Percentiles rank a stretch among this genome's conserved stretches.
These are phyloP conservation scores for Cheilinus undulatus DNA, from an alignment of 2,113 vertebrate species.

Conservation along the genomic window DNA sequence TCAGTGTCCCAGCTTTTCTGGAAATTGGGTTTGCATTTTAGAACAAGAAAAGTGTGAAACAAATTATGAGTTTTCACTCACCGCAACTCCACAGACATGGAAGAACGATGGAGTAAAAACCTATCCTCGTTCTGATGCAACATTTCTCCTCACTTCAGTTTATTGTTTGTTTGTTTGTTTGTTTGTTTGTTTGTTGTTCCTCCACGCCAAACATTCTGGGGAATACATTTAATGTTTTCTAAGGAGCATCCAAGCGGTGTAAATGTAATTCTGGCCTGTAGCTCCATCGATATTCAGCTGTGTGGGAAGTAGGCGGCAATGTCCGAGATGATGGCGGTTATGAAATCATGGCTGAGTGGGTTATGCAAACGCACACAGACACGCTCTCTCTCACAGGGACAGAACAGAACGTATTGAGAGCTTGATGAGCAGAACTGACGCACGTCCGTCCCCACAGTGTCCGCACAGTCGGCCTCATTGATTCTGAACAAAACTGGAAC, in stretches of 20 bases:
- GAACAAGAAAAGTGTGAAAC: neutral
- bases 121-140: neutral
- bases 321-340: constrained; percentile 56
- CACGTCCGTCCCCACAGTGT: constrained; percentile 29
- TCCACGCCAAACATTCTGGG: neutral
- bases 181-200: constrained; percentile 6
- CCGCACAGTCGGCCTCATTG: constrained; percentile 19
- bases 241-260: constrained; percentile 12
- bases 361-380: constrained; percentile 67
- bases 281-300: constrained; percentile 60
- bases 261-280: constrained; percentile 27
- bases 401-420: constrained; percentile 25
- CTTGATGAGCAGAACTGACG: constrained; percentile 36
- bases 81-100: neutral
- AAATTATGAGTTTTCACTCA: constrained; percentile 4
- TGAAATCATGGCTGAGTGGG: constrained; percentile 66
- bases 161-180: too few relatives aligned
- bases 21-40: too few relatives aligned
- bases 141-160: neutral
- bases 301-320: constrained; percentile 66
- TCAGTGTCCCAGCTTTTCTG: too few relatives aligned
- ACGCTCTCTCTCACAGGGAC: constrained; percentile 20
- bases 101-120: too few relatives aligned
- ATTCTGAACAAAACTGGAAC: constrained; percentile 34
- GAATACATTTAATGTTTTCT: constrained; percentile 18